Percentiles rank a stretch among this genome's conserved stretches.
Conservation (phyloP, 2,888 invertebrate genomes). For the Parnassius apollo region DNA sequence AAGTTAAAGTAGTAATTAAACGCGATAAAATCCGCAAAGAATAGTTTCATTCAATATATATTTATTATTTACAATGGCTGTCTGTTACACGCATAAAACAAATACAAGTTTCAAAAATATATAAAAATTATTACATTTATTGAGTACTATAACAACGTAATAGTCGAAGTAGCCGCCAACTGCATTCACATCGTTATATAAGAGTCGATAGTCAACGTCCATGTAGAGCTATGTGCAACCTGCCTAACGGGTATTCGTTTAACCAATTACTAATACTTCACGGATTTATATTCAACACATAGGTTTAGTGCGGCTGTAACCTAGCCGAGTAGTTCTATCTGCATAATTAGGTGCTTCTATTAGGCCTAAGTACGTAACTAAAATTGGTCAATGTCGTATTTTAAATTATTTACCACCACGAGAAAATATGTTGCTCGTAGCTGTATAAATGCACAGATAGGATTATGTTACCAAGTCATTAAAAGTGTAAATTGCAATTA, state of each 20-base stretch:
- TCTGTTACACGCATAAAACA: too few relatives aligned
- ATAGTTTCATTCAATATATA: too few relatives aligned
- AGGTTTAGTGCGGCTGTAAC: conserved; percentile 34
- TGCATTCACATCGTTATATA: conserved; percentile 20
- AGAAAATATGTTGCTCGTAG: conserved; percentile 6
- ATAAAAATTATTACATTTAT: too few relatives aligned
- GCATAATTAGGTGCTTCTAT: conserved; percentile 42
- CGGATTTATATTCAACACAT: conserved; percentile 41
- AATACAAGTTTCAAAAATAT: too few relatives aligned
- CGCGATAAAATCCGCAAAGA: too few relatives aligned
- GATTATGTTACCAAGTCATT: conserved; percentile 6
- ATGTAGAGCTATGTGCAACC: conserved; percentile 32
- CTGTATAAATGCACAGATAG: background rate
- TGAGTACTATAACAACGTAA: too few relatives aligned
- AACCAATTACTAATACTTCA: conserved; percentile 28
- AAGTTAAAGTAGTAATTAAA: too few relatives aligned
- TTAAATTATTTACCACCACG: conserved; percentile 28
- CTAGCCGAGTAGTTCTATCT: conserved; percentile 36
- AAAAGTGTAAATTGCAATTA: background rate
- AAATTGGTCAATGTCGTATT: conserved; percentile 53
- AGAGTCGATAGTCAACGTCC: conserved; percentile 34
- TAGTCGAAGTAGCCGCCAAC: background rate
- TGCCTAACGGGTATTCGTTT: conserved; percentile 32
- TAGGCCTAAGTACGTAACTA: conserved; percentile 40
- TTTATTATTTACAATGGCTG: too few relatives aligned